Evolutionary conservation across 2,113 vertebrate genomes (phyloP), one percentile per base, ranked within the genome.

Genomic region (Prionailurus viverrinus): DNA sequence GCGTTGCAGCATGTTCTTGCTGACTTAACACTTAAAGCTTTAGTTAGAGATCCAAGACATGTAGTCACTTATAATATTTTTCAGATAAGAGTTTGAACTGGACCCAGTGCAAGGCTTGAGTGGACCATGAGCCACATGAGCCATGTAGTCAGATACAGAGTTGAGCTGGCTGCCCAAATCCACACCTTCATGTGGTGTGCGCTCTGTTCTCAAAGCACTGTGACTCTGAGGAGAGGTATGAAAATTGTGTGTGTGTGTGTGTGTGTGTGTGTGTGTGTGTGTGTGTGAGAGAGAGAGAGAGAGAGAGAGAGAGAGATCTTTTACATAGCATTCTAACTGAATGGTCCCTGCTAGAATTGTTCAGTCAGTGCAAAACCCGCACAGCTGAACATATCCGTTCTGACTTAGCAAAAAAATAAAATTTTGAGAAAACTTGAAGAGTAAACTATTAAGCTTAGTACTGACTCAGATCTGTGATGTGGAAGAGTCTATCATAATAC

Each of bases 31-130:
- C 68, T 93, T 58, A 65, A 4, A 55, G 74, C 55, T 71, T 66
- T 94, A 86, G 36, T 29, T 71, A 48, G 81, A 53, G 85, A 23
- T 69, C 61, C 86, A 73, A 87, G 76, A 48, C 45, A 78, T 73
- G 93, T 9, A 19, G 14, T 82, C 89, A 88, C 80, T 95, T 93
- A 73, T 61, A 80, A 45, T 73, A 63, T 65, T 95, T 80, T 31
- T 25, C 65, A 97, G 55, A 85, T 73, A 89, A 81, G 41, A 39
- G 41, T 86, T 89, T 95, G 93, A 91, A 53, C 94, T 85, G 33
- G 81, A 63, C 78, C 71, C 25, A 12, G 36, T 63, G 53, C 31
- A 41, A 36, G 51, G 33, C 29, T 93, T 86, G 68, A 74, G 55
- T 4, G 36, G 19, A 45, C 39, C 4, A 0, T 9, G 76, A 91